Conservation (phyloP, 2,797 vertebrate species). For the Philypnodon macrostomus region DNA sequence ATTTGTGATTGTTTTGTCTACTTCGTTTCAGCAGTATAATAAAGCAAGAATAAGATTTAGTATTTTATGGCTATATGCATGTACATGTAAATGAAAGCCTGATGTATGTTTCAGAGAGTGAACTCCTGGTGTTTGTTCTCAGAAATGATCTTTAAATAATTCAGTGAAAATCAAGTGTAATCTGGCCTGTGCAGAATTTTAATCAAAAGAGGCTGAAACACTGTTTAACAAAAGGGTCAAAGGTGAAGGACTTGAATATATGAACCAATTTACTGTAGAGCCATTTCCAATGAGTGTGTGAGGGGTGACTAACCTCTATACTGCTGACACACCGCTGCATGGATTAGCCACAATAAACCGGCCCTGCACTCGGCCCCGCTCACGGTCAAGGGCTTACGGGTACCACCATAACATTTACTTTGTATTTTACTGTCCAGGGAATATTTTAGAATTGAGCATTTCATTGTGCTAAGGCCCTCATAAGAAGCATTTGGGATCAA, state of each 20-base stretch:
- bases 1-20: too few species aligned
- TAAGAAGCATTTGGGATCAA: too few species aligned
- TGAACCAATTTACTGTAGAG: slow-evolving; percentile 15
- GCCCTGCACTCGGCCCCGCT: slow-evolving; percentile 10
- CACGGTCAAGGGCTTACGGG: slow-evolving; percentile 4
- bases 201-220: slow-evolving; percentile 16
- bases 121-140: slow-evolving; percentile 13
- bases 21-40: too few species aligned
- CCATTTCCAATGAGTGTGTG: slow-evolving; percentile 22
- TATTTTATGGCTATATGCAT: not conserved
- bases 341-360: slow-evolving; percentile 21
- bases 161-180: slow-evolving; percentile 14
- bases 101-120: slow-evolving; percentile 5
- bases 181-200: slow-evolving; percentile 20
- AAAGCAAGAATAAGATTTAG: too few species aligned
- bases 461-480: too few species aligned
- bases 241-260: slow-evolving; percentile 19
- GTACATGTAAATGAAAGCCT: not conserved
- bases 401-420: not conserved
- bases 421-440: not conserved
- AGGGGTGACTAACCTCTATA: slow-evolving; percentile 29
- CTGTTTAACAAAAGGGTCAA: slow-evolving; percentile 21
- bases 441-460: not conserved
- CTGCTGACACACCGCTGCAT: slow-evolving; percentile 15
- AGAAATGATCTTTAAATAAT: slow-evolving; percentile 22